Conservation (phyloP, 1,140 invertebrate genomes). For the Saxidomus purpurata region DNA sequence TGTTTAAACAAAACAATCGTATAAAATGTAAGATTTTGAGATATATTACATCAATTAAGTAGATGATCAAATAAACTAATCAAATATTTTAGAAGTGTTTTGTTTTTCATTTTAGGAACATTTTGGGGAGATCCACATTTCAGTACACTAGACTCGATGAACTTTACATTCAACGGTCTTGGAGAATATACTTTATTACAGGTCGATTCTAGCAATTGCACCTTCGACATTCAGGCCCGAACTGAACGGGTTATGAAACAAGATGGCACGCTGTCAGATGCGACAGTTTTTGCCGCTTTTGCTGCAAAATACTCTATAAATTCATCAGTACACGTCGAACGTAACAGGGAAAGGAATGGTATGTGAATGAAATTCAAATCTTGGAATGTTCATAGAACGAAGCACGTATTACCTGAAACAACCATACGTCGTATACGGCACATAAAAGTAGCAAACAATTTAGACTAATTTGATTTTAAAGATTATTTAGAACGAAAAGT, state of each 20-base stretch:
- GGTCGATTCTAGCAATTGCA: background rate
- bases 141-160: constrained; percentile 95
- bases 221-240: constrained; percentile 34
- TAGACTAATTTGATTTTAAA: no score
- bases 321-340: constrained; percentile 30
- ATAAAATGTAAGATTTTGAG: no score
- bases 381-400: background rate
- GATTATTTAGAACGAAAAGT: no score
- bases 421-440: background rate
- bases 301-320: constrained; percentile 15
- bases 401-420: background rate
- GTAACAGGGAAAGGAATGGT: constrained; percentile 12
- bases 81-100: no score
- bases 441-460: background rate
- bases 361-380: background rate
- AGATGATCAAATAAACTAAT: no score
- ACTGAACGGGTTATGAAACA: constrained; percentile 12
- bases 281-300: constrained; percentile 44
- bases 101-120: constrained; percentile 1
- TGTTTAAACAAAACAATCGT: no score
- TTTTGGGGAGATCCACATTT: constrained; percentile 95
- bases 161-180: constrained; percentile 98
- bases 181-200: constrained; percentile 94
- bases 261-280: constrained; percentile 49
- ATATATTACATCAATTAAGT: no score